Evolutionary conservation across 2,113 vertebrate species (phyloP).

Genomic region (Mustela nigripes): DNA sequence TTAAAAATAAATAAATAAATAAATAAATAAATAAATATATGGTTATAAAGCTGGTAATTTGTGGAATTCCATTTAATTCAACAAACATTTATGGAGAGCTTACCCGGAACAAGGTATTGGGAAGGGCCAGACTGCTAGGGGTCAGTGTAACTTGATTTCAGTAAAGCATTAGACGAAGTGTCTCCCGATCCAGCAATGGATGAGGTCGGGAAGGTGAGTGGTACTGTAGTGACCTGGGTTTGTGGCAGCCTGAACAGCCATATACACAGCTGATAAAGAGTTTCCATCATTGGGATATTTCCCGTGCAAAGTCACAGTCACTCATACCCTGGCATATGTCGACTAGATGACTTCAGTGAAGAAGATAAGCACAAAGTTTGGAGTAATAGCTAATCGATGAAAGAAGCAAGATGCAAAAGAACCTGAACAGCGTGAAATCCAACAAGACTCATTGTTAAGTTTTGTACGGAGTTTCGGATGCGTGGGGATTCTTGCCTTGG

Average conservation of each 20-base stretch:
- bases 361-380: constrained; percentile 12
- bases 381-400: constrained; percentile 1
- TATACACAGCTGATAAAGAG: not conserved
- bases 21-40: too few species aligned
- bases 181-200: not conserved
- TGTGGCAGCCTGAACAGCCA: constrained; percentile 10
- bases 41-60: constrained; percentile 39
- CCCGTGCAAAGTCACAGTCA: not conserved
- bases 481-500: constrained; percentile 59
- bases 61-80: constrained; percentile 33
- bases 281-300: not conserved
- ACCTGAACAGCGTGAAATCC: constrained; percentile 8
- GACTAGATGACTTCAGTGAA: constrained; percentile 27
- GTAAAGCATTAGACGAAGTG: not conserved
- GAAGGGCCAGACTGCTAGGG: not conserved
- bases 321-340: not conserved
- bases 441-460: constrained; percentile 18
- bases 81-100: constrained; percentile 25
- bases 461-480: constrained; percentile 38
- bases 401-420: constrained; percentile 40
- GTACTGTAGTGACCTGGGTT: not conserved
- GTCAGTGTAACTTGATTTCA: constrained; percentile 45
- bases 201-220: not conserved
- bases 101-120: not conserved
- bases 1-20: too few species aligned